Evolutionary conservation across 2,888 invertebrate species (phyloP).

Genomic region (Bellardia bayeri): DNA sequence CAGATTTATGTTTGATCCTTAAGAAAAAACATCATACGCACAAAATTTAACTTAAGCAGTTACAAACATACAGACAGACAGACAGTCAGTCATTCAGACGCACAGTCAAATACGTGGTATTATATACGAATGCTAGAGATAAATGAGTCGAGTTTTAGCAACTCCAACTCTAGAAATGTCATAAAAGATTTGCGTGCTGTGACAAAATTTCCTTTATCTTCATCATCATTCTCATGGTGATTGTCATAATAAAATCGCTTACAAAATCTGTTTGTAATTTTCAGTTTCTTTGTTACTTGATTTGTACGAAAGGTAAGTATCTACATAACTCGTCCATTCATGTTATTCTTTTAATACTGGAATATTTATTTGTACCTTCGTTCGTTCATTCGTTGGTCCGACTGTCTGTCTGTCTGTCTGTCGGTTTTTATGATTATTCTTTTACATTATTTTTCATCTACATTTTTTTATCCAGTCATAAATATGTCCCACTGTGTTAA

Average conservation of each 20-base stretch:
- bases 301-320: constrained; percentile 9
- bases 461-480: constrained; percentile 55
- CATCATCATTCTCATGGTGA: constrained; percentile 51
- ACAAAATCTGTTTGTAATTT: constrained; percentile 34
- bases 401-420: neutral
- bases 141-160: constrained; percentile 20
- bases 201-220: constrained; percentile 65
- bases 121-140: neutral
- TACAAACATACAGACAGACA: too few relatives aligned
- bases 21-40: too few relatives aligned
- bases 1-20: neutral
- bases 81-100: neutral
- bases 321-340: constrained; percentile 1
- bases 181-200: constrained; percentile 73
- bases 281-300: constrained; percentile 20
- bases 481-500: constrained; percentile 72
- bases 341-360: too few relatives aligned
- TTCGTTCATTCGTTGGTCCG: neutral
- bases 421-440: neutral
- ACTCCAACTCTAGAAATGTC: constrained; percentile 63
- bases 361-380: too few relatives aligned
- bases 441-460: constrained; percentile 13
- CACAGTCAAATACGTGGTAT: neutral
- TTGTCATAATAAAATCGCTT: constrained; percentile 49
- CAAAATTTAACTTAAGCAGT: too few relatives aligned